Evolutionary conservation across 1,140 invertebrate species (phyloP), one percentile per base, ranked within the genome.

Genomic region (Nautilus pompilius): DNA sequence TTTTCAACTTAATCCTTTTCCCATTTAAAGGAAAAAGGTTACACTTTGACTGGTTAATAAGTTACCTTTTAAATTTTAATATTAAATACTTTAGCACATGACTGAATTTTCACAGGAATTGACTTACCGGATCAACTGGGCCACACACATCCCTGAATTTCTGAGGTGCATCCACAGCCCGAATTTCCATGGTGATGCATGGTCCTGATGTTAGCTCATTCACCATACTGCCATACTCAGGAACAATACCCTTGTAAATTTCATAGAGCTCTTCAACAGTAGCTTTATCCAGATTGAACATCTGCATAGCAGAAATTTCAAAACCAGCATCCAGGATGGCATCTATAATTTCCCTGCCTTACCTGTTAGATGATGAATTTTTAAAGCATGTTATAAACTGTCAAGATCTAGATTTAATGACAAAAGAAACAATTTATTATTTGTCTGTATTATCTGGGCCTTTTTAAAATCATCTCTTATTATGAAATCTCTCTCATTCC

Each of bases 201-300:
- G 91, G 88, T 1, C 94, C 93, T 63, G 91, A 89, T 28, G 89
- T 85, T 22, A 95, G 79, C 74, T 95, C 90, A 49, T 86, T 83
- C 0, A 95, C 90, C 91, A 94, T 93, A 6, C 62, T 63, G 22
- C 67, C 69, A 65, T 80, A 80, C 62, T 80, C 79, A 24, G 75
- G 74, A 2, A 79, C 72, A 3, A 80, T 77, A 6, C 75, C 76
- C 82, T 93, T 93, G 79, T 98, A 98, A 17, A 96, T 89, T 85
- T 96, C 93, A 77, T 91, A 89, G 84, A 97, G 96, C 81, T 96
- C 92, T 75, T 92, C 91, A 29, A 91, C 91, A 81, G 93, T 90
- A 3, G 88, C 85, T 69, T 88, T 77, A 67, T 91, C 90, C 70
- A 96, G 83, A 67, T 89, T 84, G 71, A 91, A 88, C 74, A 81